Conservation (phyloP, 2,113 vertebrate genomes). For the Phylloscopus trochiloides region DNA sequence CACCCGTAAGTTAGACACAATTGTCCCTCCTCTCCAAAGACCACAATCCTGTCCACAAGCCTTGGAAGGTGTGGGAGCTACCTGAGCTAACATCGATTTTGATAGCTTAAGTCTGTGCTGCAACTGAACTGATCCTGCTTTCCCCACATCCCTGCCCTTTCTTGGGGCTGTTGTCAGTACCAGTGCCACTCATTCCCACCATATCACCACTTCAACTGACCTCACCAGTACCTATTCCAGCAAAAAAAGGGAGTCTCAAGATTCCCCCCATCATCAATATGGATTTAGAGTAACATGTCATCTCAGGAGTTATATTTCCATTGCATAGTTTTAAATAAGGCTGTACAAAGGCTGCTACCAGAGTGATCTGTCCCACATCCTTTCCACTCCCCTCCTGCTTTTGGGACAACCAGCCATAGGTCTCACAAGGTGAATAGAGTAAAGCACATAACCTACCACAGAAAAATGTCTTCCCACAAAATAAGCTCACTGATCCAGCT, state of each 20-base stretch:
- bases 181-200: not conserved
- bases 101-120: not conserved
- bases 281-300: not conserved
- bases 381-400: not conserved
- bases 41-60: not conserved
- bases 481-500: not conserved
- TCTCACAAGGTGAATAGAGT: not conserved
- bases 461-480: not conserved
- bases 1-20: fast-evolving
- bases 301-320: not conserved
- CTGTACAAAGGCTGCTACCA: not conserved
- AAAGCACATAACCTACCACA: not conserved
- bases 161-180: not conserved
- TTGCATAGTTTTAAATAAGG: not conserved
- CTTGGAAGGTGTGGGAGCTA: not conserved
- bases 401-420: fast-evolving
- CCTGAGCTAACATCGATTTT: not conserved
- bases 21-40: not conserved
- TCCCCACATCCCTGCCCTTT: not conserved
- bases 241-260: not conserved
- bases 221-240: not conserved
- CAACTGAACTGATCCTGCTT: not conserved
- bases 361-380: not conserved
- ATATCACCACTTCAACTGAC: not conserved
- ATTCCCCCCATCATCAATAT: not conserved